Base-by-base conservation (phyloP, 2,888 invertebrate genomes). In the Sarcophaga caerulescens region DNA sequence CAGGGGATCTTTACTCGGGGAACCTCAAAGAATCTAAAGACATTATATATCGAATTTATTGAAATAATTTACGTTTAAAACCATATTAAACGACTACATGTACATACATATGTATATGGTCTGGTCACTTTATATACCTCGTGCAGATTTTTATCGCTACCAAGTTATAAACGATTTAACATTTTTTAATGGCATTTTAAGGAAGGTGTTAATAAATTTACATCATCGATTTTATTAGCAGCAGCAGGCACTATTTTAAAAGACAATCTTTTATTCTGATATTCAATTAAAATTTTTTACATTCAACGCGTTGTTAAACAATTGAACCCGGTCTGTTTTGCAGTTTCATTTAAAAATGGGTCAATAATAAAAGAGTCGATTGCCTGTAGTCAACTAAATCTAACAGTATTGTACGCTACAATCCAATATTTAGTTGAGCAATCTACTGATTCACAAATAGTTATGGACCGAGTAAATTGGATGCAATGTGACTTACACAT, bases 221-320 rank as follows among this genome's bases (percentile, higher is more conserved):
- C 91, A 92, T 91, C 92, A 91, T 91, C 92, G 91, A 89, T 91
- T 91, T 90, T 91, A 90, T 91, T 91, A 91, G 90, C 75, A 79
- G 57, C 84, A 85, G 76, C 84, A 52, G 35, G 35, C 35, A 52
- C 12, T 52, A 17, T 52, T 52, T 52, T 14, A 52, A 52, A 78
- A 79, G 73, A 82, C 82, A 74, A 76, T 85, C 52, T 88, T 82
- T 84, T 87, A 88, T 35, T 35, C 35, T 35, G 35, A 35, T 1
- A 85, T 84, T 85, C 87, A 85, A 87, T 88, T 88, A 87, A 85
- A 84, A 85, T 84, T 84, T 44, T 84, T 85, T 66, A 78, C 81
- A 80, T 81, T 83, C 69, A 66, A 82, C 65, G 45, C 19, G 59
- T 79, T 74, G 60, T 68, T 8, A 21, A 45, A 23, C 23, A 35